Evolutionary conservation across 2,113 vertebrate genomes (phyloP), one percentile per base, ranked within the genome.

Genomic region (Fulica atra): DNA sequence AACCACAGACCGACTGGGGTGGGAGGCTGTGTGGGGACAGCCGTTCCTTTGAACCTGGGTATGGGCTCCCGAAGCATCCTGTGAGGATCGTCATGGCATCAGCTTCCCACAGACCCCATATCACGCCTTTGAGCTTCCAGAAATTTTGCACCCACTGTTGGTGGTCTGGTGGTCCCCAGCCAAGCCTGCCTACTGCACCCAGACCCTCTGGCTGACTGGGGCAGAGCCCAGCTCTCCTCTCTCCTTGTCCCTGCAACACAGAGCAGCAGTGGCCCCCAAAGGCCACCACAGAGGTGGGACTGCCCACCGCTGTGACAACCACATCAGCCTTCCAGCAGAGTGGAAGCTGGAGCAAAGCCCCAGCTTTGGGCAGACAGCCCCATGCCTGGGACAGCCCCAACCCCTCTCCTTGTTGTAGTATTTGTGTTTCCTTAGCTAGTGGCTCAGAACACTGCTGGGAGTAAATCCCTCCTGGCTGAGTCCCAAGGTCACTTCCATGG

Each of bases 401-500:
- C 44, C 50, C 65, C 61, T 81, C 63, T 70, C 21, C 50, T 87
- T 91, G 94, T 88, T 90, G 57, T 81, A 38, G 64, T 68, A 74
- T 86, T 96, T 90, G 35, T 66, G 81, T 92, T 94, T 94, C 93
- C 70, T 91, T 94, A 94, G 73, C 66, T 66, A 35, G 70, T 28
- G 42, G 46, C 65, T 92, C 66, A 61, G 69, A 90, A 65, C 16
- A 54, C 54, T 54, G 91, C 73, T 84, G 81, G 40, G 66, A 91
- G 59, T 65, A 85, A 95, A 92, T 56, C 46, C 81, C 86, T 85
- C 31, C 88, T 91, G 88, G 81, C 79, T 70, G 59, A 87, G 42
- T 87, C 96, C 86, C 93, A 95, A 94, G 91, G 91, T 96, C 83
- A 89, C 13, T 93, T 89, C 86, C 46, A 38, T 25, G 59, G 91